Evolutionary conservation across 2,888 invertebrate species (phyloP), one percentile per base, ranked within the genome.

Genomic region (Deilephila porcellus): DNA sequence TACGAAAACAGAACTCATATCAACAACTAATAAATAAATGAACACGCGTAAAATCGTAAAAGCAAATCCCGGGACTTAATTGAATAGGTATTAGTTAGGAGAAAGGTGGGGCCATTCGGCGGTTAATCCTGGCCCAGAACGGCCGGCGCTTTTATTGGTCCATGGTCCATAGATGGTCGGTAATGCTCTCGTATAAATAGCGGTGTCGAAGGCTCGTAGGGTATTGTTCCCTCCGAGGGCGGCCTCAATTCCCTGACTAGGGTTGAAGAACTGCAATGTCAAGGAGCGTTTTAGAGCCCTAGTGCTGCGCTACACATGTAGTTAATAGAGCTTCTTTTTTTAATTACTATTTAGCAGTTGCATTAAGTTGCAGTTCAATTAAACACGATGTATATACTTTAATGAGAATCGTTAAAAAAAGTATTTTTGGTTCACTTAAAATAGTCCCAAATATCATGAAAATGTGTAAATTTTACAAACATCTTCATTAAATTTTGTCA

Each of bases 151-250:
- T 86, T 86, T 87, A 86, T 86, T 85, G 82, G 84, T 78, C 80
- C 81, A 81, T 80, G 81, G 83, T 77, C 83, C 86, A 85, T 85
- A 82, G 86, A 86, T 84, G 83, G 83, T 79, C 82, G 82, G 84
- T 90, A 90, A 90, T 90, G 84, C 90, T 84, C 85, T 85, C 86
- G 85, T 88, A 91, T 86, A 88, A 88, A 88, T 86, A 86, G 60
- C 72, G 60, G 60, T 64, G 74, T 67, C 73, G 73, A 73, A 73
- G 83, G 76, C 75, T 64, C 75, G 63, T 34, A 60, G 37, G 71
- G 67, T 34, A 72, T 72, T 72, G 72, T 72, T 74, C 72, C 73
- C 73, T 59, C 34, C 52, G 56, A 59, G 71, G 70, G 70, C 34
- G 37, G 60, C 34, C 37, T 63, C 37, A 63, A 73, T 71, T 20